Conservation (phyloP, 2,797 vertebrate species). For the Vultur gryphus region DNA sequence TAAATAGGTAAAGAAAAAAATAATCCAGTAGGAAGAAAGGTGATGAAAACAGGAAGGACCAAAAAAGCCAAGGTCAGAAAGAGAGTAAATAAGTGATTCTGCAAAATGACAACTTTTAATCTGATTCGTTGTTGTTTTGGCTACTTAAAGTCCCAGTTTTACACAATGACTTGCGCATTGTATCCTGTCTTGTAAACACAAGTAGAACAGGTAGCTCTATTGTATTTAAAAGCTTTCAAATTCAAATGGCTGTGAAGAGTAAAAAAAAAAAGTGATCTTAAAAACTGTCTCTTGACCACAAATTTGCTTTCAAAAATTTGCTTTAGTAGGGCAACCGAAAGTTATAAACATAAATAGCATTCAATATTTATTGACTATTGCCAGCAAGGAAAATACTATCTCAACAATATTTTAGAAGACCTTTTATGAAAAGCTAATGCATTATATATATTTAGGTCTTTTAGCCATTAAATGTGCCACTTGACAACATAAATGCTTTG, state of each 20-base stretch:
- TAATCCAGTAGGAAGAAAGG: not conserved
- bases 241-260: not conserved
- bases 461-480: not conserved
- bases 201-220: not conserved
- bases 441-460: not conserved
- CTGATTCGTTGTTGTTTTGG: not conserved
- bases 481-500: not conserved
- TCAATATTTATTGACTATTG: not conserved
- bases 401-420: not conserved
- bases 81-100: not conserved
- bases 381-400: not conserved
- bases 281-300: not conserved
- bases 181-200: not conserved
- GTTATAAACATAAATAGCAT: not conserved
- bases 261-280: not conserved
- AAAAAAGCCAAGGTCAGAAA: not conserved
- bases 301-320: not conserved
- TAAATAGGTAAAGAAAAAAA: not conserved
- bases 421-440: not conserved
- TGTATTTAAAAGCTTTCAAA: not conserved
- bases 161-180: not conserved
- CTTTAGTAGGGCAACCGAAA: not conserved
- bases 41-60: not conserved
- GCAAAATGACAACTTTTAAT: not conserved
- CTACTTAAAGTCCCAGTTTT: not conserved